phyloP scores from a whole-genome alignment of 2,113 vertebrate genomes.

The Myiopsitta monachus region DNA sequence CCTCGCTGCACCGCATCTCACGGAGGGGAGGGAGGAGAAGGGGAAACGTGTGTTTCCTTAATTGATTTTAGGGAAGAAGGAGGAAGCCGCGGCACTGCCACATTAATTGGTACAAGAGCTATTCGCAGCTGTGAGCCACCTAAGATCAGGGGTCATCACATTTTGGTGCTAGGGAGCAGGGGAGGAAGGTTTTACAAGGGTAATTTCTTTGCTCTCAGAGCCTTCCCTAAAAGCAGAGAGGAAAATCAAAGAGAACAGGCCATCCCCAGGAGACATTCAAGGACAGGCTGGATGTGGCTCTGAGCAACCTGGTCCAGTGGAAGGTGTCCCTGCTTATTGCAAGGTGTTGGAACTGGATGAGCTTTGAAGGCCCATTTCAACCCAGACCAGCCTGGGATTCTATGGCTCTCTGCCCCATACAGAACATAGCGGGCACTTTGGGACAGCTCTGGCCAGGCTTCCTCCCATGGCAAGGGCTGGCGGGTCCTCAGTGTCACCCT shows the following conservation, averaged over 20 bases:
- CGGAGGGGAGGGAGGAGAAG: neutral
- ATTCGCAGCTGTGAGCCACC: constrained; percentile 20
- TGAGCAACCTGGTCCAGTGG: neutral
- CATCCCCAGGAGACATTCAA: neutral
- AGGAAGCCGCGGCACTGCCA: neutral
- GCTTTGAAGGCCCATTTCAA: neutral
- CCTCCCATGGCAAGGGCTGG: neutral
- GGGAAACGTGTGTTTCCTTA: constrained; percentile 32
- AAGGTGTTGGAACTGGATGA: neutral
- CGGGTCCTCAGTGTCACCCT: neutral
- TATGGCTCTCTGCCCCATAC: neutral
- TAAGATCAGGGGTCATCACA: neutral
- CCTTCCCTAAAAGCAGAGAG: neutral
- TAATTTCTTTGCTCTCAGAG: neutral
- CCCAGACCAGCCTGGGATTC: neutral
- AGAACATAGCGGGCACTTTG: neutral
- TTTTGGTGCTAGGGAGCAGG: neutral
- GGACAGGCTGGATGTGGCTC: neutral
- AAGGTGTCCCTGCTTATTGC: neutral
- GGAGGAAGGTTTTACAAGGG: neutral
- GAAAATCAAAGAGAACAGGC: neutral
- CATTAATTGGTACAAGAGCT: constrained; percentile 50
- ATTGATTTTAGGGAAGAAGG: constrained; percentile 54
- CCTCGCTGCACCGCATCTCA: neutral
- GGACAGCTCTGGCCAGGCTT: neutral